Conservation (phyloP, 1,140 invertebrate species). For the Aethina tumida region DNA sequence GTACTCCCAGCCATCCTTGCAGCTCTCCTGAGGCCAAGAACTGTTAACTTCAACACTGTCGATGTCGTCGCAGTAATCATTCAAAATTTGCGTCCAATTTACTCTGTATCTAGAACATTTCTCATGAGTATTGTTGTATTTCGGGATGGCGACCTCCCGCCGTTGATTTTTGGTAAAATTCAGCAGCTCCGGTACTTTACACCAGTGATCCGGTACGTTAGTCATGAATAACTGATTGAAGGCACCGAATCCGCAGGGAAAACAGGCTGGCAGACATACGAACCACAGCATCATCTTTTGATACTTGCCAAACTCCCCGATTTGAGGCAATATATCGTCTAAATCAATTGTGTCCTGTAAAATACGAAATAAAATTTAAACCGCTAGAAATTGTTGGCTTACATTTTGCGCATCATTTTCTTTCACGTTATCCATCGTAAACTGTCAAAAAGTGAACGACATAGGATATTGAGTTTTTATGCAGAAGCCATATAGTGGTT, state of each 20-base stretch:
- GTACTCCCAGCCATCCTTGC: constrained; percentile 72
- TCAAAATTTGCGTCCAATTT: constrained; percentile 54
- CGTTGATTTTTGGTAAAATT: constrained; percentile 47
- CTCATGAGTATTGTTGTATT: constrained; percentile 42
- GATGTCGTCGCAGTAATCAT: constrained; percentile 8
- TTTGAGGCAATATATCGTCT: constrained; percentile 72
- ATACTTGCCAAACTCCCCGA: constrained; percentile 80
- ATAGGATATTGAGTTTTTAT: too few species aligned
- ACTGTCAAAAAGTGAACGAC: too few species aligned
- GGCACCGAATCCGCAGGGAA: constrained; percentile 81
- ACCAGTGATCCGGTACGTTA: constrained; percentile 72
- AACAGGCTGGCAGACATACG: constrained; percentile 75
- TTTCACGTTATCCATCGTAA: too few species aligned
- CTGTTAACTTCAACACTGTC: constrained; percentile 38
- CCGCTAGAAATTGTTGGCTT: too few species aligned
- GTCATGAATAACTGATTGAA: constrained; percentile 87
- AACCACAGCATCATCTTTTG: constrained; percentile 79
- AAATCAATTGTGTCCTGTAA: too few species aligned
- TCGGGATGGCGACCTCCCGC: constrained; percentile 54
- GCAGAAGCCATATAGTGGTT: too few species aligned
- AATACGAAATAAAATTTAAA: too few species aligned
- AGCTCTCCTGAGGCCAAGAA: constrained; percentile 54
- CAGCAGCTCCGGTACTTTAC: constrained; percentile 55
- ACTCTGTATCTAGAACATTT: constrained; percentile 57
- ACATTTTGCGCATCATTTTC: too few species aligned